Percentiles rank a stretch among this genome's conserved stretches.
phyloP scores from a whole-genome alignment of 2,888 invertebrate species.

The Stenodera caucasica region DNA sequence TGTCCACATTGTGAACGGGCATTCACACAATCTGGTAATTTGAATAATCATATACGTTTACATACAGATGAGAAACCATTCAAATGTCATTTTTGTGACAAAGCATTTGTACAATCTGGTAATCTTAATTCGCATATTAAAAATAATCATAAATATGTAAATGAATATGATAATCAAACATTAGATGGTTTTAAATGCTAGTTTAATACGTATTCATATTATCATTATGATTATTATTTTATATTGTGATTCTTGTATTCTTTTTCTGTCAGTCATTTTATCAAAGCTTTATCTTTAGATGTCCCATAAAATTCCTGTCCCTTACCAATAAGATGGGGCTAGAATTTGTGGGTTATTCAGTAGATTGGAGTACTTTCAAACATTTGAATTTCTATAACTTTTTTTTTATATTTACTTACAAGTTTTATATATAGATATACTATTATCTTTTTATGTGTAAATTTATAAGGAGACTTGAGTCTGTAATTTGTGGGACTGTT shows the following conservation, averaged over 20 bases:
- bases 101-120: conserved; percentile 54
- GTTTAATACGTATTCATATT: too few relatives aligned
- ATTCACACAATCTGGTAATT: conserved; percentile 54
- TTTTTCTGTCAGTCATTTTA: background rate
- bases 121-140: conserved; percentile 53
- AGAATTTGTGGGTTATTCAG: background rate
- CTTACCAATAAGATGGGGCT: background rate
- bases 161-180: conserved; percentile 12
- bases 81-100: conserved; percentile 54
- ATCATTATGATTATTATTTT: too few relatives aligned
- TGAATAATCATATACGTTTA: conserved; percentile 53
- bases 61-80: conserved; percentile 55
- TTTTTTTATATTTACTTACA: conserved; percentile 2
- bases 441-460: background rate
- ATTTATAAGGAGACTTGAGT: conserved; percentile 1
- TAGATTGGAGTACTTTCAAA: background rate
- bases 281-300: background rate
- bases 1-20: conserved; percentile 54
- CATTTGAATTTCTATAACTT: background rate
- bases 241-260: conserved; percentile 3
- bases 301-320: background rate
- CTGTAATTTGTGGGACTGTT: conserved; percentile 23
- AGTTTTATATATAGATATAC: background rate
- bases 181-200: conserved; percentile 20
- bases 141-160: conserved; percentile 50